Base-by-base conservation (phyloP, 2,113 vertebrate species). In the Strigops habroptila region DNA sequence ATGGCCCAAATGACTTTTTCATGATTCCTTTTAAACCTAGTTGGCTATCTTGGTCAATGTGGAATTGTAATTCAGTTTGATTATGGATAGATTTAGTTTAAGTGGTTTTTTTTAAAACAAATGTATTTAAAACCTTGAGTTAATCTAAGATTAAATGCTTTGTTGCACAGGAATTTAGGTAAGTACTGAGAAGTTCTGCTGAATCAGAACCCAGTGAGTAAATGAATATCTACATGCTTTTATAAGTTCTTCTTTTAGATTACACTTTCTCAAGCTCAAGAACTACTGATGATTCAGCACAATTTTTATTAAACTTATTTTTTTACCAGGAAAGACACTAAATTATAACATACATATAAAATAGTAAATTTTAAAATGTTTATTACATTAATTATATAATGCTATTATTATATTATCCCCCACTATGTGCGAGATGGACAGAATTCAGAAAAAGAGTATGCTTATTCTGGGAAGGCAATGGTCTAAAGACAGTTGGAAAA, bases 81-180 rank as follows among this genome's bases (percentile, higher is more conserved):
- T 74, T 84, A 67, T 1, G 4, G n/a, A 43, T 70, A 43, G 35
- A 82, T 86, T 86, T 88, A 67, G 19, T 71, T 79, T 24, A 64
- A 78, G 30, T 62, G 39, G 22, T 19, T 90, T 93, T 74, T 28
- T 80, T 86, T 41, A 9, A 71, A 49, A 69, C 2, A 39, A 75
- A 69, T 6, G 2, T 60, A 46, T 90, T 90, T 64, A 37, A 85
- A 89, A 65, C 31, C 31, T 64, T 68, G 48, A 64, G 14, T 65
- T 91, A 87, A 85, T 69, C 19, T 68, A 35, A 90, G 79, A 88
- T 75, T 74, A 92, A 95, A 44, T 83, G 69, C 51, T 82, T 84
- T 92, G n/a, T 70, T 79, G 33, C 53, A 87, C 52, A 75, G 55
- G 69, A 91, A 86, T 96, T 90, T 64, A 77, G 43, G 30, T 82